Base-by-base conservation (phyloP, 2,113 vertebrate species). In the Neotragus pygmaeus region DNA sequence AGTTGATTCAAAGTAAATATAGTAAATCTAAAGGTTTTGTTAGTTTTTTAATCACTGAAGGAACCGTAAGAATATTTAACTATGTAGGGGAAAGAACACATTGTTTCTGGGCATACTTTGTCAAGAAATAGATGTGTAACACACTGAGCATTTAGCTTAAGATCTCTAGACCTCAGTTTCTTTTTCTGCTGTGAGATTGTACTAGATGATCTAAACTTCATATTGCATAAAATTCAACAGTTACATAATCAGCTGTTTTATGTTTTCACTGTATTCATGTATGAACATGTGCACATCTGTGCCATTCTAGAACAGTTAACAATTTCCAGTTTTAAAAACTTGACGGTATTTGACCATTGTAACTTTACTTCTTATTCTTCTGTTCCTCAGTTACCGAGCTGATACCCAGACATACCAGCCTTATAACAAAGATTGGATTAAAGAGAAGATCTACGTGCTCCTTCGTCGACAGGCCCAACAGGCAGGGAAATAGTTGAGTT, bases 341-440 rank as follows among this genome's bases (percentile, higher is more conserved):
- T 60, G 80, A 36, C 57, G 60, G 19, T 77, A 51, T 95, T 39
- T 85, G n/a, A 11, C 27, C 88, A 66, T 25, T 23, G 36, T 83
- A 39, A 86, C 58, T 73, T 73, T 88, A 77, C 8, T 90, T 82
- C 2, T 62, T 91, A 13, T 36, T 51, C 88, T 91, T 97, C 88
- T 93, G 51, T 81, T 92, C 12, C 96, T 75, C n/a, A 57, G 8
- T 98, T 99, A 99, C 98, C 99, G 99, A 97, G 99, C 99, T 95
- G 99, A 99, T 98, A 99, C 99, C 88, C 99, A 99, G 98, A 99
- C 99, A 53, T 99, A 99, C 98, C 99, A 99, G 82, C 99, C 99
- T 0, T 99, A 99, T 98, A 99, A 99, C 98, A 99, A 99, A 99
- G 99, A 99, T 98, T 99, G 99, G 99, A 99, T 99, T 98, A 99